Evolutionary conservation across 2,888 invertebrate genomes (phyloP), one percentile per base, ranked within the genome.

Genomic region (Cryptosula pallasiana): DNA sequence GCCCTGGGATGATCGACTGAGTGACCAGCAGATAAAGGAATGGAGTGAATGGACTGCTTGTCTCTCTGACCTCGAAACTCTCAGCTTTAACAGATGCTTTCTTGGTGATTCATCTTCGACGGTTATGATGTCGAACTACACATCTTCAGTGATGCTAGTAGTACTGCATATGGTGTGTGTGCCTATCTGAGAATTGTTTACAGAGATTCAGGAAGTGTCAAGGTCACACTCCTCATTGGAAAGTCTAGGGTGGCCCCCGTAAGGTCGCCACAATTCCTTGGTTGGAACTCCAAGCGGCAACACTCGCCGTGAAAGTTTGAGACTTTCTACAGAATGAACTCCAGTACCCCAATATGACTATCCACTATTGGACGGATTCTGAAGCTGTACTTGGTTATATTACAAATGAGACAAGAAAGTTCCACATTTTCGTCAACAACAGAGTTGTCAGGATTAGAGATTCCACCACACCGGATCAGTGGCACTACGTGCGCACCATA

Each of bases 381-480:
- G 71, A 55, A 25, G 72, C 71, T 16, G 72, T 74, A 13, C 57
- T 73, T 16, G 72, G 70, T 0, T 76, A 75, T 54, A 72, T 74
- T 32, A 55, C 29, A 16, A 71, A 74, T 16, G 74, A 77, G 45
- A 73, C 76, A 16, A 23, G 58, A 29, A 27, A 72, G 20, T 79
- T 78, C 75, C 78, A 79, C 55, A 75, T 76, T 0, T 79, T 76
- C 73, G 78, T 79, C 0, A 73, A 73, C 0, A 78, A 80, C 69
- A 29, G 78, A 55, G 76, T 79, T 0, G 35, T 74, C 1, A 55
- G 74, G 71, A 78, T 80, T 3, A 75, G 75, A 54, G 55, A 75
- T 13, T 69, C 69, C 1, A 63, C 76, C 3, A 29, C 73, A 13
- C 55, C 69, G 16, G 71, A 75, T 0, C 69, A 75, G 5, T 78